A percentile compares a stretch with the other conserved stretches of the same genome.
phyloP scores from a whole-genome alignment of 2,113 vertebrate genomes.

The Sapayoa aenigma region DNA sequence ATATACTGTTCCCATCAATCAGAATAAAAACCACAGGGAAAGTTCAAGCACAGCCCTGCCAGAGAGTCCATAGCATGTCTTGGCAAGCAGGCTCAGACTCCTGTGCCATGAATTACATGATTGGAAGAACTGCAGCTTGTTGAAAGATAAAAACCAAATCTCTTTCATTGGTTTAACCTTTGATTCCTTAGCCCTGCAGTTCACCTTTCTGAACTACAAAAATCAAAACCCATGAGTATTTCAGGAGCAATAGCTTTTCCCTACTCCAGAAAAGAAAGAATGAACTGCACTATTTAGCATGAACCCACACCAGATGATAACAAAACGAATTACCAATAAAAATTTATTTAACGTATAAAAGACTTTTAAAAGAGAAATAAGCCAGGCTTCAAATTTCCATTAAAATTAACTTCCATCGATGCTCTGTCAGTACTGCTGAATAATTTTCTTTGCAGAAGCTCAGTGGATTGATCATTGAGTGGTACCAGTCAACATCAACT shows the following conservation, averaged over 20 bases:
- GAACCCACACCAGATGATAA: background rate
- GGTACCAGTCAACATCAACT: constrained; percentile 27
- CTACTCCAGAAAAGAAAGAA: background rate
- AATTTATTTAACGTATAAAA: constrained; percentile 20
- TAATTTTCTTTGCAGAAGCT: constrained; percentile 5
- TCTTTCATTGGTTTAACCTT: background rate
- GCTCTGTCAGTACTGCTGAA: constrained; percentile 26
- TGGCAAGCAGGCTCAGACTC: background rate
- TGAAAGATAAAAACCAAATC: background rate
- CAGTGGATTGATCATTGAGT: background rate
- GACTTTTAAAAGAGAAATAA: constrained; percentile 27
- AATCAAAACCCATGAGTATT: background rate
- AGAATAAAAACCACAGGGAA: background rate
- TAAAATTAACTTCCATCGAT: constrained; percentile 36
- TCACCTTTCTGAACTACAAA: background rate
- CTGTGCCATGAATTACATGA: background rate
- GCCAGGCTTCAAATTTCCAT: constrained; percentile 6
- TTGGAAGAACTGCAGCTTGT: background rate
- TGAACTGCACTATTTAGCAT: background rate
- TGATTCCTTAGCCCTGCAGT: background rate
- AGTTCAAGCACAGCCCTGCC: background rate
- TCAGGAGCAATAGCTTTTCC: background rate
- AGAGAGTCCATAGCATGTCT: background rate
- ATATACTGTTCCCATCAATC: background rate
- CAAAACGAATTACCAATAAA: constrained; percentile 42